Conservation (phyloP, 2,113 vertebrate species). For the Dunckerocampus dactyliophorus region DNA sequence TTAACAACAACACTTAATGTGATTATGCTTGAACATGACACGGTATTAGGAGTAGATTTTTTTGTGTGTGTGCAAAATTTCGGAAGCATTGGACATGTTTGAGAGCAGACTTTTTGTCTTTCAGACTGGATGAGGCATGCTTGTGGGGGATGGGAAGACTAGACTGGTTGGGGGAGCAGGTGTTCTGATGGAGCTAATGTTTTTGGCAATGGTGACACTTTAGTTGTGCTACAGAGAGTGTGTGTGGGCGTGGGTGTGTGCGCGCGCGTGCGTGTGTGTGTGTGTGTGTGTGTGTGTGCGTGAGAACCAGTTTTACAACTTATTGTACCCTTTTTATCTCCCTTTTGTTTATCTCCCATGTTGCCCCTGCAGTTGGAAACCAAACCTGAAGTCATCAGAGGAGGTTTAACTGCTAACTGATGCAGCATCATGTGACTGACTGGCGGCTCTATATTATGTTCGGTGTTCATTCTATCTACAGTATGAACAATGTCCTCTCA, state of each 20-base stretch:
- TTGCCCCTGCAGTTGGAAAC: constrained; percentile 3
- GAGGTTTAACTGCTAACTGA: constrained; percentile 5
- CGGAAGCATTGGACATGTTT: neutral
- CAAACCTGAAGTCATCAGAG: neutral
- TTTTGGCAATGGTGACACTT: constrained; percentile 6
- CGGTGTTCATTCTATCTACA: neutral
- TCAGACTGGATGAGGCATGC: constrained; percentile 25
- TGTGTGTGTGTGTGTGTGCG: neutral
- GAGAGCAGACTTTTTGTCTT: constrained; percentile 34
- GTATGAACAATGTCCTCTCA: no score
- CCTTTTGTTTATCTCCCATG: neutral
- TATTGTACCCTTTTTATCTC: neutral
- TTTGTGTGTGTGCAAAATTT: neutral
- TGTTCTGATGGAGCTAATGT: constrained; percentile 58
- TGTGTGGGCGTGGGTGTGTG: neutral
- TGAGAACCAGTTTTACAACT: constrained; percentile 17
- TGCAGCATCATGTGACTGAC: constrained; percentile 5
- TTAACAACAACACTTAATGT: constrained; percentile 24
- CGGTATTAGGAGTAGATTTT: constrained; percentile 3
- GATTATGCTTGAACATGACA: constrained; percentile 8
- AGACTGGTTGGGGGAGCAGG: constrained; percentile 58
- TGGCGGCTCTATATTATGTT: constrained; percentile 1
- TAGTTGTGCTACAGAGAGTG: neutral
- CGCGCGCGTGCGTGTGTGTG: constrained; percentile 10
- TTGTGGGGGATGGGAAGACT: constrained; percentile 38